phyloP scores from a whole-genome alignment of 2,113 vertebrate species.

The Lepus americanus region DNA sequence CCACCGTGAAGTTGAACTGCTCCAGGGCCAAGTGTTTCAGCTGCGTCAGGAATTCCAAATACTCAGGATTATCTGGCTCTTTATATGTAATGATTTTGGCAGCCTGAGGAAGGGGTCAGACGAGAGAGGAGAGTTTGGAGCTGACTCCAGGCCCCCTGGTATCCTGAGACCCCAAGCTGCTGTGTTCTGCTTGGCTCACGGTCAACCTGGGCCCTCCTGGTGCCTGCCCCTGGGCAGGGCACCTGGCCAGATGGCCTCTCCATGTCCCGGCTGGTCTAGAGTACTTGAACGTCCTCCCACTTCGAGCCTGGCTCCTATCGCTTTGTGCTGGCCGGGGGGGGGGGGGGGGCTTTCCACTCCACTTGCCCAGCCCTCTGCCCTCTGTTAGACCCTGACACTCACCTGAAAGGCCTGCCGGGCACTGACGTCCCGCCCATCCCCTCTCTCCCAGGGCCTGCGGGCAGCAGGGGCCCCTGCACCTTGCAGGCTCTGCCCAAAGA shows the following conservation, averaged over 20 bases:
- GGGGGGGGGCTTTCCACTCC: neutral
- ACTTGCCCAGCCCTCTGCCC: too few species aligned
- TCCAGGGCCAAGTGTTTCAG: constrained; percentile 87
- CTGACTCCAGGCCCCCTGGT: neutral
- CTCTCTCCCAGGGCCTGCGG: constrained; percentile 90
- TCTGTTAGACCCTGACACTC: constrained; percentile 42
- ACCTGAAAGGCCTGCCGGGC: constrained; percentile 94
- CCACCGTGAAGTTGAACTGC: constrained; percentile 93
- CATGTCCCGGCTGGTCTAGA: neutral
- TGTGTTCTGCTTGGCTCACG: neutral
- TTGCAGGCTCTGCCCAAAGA: constrained; percentile 92
- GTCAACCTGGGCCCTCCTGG: neutral
- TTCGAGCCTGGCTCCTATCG: neutral
- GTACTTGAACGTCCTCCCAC: neutral
- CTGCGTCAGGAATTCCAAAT: constrained; percentile 89
- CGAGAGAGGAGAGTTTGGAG: neutral
- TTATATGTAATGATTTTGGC: constrained; percentile 96
- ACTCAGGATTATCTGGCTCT: constrained; percentile 93
- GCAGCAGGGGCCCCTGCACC: constrained; percentile 75
- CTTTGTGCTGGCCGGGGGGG: neutral
- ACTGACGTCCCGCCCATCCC: constrained; percentile 87
- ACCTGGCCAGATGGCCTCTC: neutral
- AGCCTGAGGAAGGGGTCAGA: constrained; percentile 85
- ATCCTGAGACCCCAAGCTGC: neutral
- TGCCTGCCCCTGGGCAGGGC: neutral